These are phyloP conservation scores for Pseudoips prasinana DNA, from an alignment of 2,888 invertebrate species.

Conservation along the genomic window DNA sequence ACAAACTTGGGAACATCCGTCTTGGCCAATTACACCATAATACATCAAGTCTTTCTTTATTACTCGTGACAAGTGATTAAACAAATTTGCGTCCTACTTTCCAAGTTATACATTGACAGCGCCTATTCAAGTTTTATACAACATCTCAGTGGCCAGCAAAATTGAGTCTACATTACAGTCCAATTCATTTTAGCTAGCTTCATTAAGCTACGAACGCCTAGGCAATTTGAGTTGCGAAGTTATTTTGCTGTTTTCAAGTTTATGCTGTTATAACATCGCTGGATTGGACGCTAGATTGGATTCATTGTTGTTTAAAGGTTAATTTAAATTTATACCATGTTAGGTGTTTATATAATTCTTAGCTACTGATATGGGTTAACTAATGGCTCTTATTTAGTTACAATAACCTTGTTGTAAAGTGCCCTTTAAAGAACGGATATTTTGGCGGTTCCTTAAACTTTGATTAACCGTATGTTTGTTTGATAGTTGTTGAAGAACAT, in stretches of 20 bases:
- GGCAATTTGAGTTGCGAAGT: constrained; percentile 24
- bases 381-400: no score
- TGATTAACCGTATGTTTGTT: no score
- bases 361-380: no score
- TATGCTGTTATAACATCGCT: constrained; percentile 7
- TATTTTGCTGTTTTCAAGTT: constrained; percentile 9
- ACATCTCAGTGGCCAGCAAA: constrained; percentile 5
- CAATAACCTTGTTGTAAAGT: no score
- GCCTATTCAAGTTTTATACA: no score
- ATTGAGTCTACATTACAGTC: constrained; percentile 11
- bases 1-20: constrained; percentile 11
- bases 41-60: constrained; percentile 17
- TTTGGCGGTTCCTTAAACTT: no score
- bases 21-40: constrained; percentile 8
- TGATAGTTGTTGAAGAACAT: no score
- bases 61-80: constrained; percentile 16
- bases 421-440: no score
- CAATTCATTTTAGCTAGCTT: constrained; percentile 24
- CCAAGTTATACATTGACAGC: constrained; percentile 17
- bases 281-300: no score
- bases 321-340: no score
- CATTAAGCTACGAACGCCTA: constrained; percentile 14
- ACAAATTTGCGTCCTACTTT: constrained; percentile 16
- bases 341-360: no score
- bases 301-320: no score